Base-by-base conservation (phyloP, 1,140 invertebrate species). In the Pararge aegeria region DNA sequence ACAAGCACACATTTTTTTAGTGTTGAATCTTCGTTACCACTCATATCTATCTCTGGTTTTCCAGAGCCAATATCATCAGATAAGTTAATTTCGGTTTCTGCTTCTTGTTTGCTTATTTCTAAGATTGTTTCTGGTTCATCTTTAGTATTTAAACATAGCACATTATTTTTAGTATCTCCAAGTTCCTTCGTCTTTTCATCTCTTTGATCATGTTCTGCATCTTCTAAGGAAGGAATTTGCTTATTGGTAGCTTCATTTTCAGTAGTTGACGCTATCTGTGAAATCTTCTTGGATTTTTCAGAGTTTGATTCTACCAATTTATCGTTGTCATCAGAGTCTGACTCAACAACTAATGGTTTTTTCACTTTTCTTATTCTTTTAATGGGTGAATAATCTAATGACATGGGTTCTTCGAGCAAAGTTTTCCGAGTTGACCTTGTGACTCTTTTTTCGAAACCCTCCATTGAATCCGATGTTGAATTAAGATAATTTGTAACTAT, bases 371-470 rank as follows among this genome's bases (percentile, higher is more conserved):
- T 68, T 61, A 21, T 34, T 42, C 64, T 70, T 53, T 42, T 73
- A 44, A 56, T 13, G 27, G 52, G 58, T 19, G 44, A 58, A 38
- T n/a, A 38, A 21, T 58, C 50, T 19, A 29, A 15, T 12, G 40
- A 38, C 0, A 48, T 58, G 12, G 55, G 21, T 52, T 16, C 13
- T 9, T 46, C 42, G 4, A 24, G 62, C 5, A 66, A 30, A 55
- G 5, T 61, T 61, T 68, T 72, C 49, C 54, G 66, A 15, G 56
- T 18, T 38, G 70, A 76, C 56, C 78, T 71, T 19, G 78, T 80
- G 6, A 70, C 44, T 29, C 76, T 68, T 61, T 51, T 79, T 61
- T 73, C 69, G 44, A 46, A 15, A 29, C 30, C 55, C 7, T 61
- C 66, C 12, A 57, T 27, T 46, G 50, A 59, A 49, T 50, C 42